Evolutionary conservation across 2,797 vertebrate genomes (phyloP).

Genomic region (Cheirogaleus major): DNA sequence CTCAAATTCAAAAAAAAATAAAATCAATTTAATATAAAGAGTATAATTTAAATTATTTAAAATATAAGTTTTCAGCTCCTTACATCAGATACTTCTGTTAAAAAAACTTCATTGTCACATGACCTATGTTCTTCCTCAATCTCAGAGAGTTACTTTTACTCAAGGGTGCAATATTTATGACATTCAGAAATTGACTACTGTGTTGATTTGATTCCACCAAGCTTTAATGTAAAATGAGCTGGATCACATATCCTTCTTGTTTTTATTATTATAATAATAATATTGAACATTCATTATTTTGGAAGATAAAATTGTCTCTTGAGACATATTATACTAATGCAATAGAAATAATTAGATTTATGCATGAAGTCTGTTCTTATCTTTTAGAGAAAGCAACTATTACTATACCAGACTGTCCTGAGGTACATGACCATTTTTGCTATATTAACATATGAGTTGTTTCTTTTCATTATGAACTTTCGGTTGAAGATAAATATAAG

Average conservation of each 20-base stretch:
- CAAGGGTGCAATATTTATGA: constrained; percentile 12
- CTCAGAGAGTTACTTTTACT: neutral
- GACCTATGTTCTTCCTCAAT: neutral
- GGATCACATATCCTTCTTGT: neutral
- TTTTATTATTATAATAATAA: neutral
- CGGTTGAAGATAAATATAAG: constrained; percentile 2
- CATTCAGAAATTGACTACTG: neutral
- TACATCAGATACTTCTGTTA: neutral
- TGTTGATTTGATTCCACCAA: neutral
- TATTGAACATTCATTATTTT: constrained; percentile 4
- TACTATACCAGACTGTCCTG: neutral
- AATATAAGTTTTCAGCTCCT: neutral
- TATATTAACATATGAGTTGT: neutral
- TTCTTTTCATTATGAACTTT: constrained; percentile 55
- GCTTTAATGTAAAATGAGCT: neutral
- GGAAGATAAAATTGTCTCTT: neutral
- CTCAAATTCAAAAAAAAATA: constrained; percentile 9
- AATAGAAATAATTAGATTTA: constrained; percentile 35
- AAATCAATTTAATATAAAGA: constrained; percentile 12
- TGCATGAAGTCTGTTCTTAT: constrained; percentile 9
- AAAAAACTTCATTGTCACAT: neutral
- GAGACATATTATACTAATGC: neutral
- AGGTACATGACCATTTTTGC: neutral
- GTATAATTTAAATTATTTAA: constrained; percentile 4
- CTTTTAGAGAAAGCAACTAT: constrained; percentile 23